Evolutionary conservation across 53 echinoderm and acorn worm genomes (phyloP).

Genomic region (Temnopleurus reevesii): DNA sequence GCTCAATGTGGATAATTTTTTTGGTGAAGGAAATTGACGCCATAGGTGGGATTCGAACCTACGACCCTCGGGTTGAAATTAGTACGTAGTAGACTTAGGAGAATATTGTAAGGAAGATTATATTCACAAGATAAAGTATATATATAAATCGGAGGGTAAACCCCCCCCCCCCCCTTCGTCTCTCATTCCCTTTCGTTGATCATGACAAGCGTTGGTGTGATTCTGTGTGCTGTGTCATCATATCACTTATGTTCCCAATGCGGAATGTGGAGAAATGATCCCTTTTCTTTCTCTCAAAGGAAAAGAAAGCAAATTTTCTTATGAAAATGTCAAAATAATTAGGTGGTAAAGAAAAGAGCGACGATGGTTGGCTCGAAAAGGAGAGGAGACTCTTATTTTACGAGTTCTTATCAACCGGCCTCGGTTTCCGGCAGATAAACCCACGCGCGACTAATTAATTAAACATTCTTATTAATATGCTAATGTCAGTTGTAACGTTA

Average conservation of each 20-base stretch:
- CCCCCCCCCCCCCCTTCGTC: not conserved
- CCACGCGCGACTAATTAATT: conserved; percentile 40
- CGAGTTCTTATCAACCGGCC: conserved; percentile 31
- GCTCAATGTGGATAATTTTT: too few relatives aligned
- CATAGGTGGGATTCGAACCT: too few relatives aligned
- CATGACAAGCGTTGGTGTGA: not conserved
- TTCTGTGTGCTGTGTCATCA: not conserved
- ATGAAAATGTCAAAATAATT: conserved; percentile 37
- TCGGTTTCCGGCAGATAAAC: conserved; percentile 53
- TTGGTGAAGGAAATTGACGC: too few relatives aligned
- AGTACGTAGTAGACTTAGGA: too few relatives aligned
- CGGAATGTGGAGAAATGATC: not conserved
- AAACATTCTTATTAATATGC: conserved; percentile 52
- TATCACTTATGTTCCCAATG: conserved; percentile 27
- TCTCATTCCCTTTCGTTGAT: not conserved
- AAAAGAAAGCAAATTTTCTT: conserved; percentile 27
- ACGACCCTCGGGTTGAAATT: too few relatives aligned
- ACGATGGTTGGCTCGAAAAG: conserved; percentile 1
- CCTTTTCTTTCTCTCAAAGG: conserved; percentile 24
- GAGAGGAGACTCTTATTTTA: not conserved
- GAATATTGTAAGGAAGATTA: too few relatives aligned
- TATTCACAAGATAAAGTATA: too few relatives aligned
- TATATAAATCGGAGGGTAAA: too few relatives aligned
- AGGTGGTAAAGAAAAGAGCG: conserved; percentile 42
- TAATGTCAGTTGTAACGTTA: conserved; percentile 23